Conservation (phyloP, 2,113 vertebrate species). For the Nipponia nippon region DNA sequence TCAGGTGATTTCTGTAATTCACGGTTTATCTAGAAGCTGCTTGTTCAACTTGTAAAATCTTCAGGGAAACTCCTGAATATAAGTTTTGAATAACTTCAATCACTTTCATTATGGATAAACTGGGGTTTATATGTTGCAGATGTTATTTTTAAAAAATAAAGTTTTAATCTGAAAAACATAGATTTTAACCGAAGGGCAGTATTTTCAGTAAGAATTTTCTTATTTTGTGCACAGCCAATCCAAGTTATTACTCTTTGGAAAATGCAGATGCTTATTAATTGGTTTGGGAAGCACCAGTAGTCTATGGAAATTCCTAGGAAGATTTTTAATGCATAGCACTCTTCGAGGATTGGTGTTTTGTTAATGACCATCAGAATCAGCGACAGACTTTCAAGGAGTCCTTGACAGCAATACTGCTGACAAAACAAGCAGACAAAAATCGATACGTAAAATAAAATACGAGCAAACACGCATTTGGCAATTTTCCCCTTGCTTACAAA, state of each 20-base stretch:
- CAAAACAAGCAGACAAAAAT: neutral
- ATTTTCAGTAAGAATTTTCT: neutral
- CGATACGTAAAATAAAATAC: neutral
- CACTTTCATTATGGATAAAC: neutral
- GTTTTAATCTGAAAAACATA: neutral
- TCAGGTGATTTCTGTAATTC: neutral
- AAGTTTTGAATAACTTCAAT: neutral
- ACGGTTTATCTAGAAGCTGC: neutral
- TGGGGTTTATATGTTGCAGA: neutral
- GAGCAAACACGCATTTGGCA: neutral
- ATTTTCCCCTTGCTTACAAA: neutral
- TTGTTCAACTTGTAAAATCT: neutral
- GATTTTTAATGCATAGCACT: neutral
- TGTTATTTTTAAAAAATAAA: neutral
- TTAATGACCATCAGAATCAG: neutral
- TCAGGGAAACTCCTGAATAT: neutral
- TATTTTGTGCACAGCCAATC: neutral
- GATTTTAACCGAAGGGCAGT: neutral
- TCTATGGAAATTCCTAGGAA: neutral
- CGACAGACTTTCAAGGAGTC: neutral
- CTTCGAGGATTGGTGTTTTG: neutral
- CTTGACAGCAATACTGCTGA: neutral
- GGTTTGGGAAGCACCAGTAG: neutral
- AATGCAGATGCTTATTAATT: rapidly evolving
- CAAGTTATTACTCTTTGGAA: neutral